Conservation (phyloP, 2,797 vertebrate genomes). For the Salarias fasciatus region DNA sequence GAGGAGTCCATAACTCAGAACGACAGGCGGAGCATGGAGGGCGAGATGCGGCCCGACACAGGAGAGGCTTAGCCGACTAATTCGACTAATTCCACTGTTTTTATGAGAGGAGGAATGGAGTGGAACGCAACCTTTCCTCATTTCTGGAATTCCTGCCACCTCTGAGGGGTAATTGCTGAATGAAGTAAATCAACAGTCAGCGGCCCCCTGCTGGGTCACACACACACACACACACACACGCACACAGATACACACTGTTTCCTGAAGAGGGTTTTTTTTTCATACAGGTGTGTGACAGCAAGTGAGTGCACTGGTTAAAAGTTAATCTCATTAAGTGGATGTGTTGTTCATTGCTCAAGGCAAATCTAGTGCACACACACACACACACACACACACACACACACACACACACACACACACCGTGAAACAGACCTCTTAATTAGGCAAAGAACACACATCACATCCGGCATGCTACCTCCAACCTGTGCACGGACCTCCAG, state of each 20-base stretch:
- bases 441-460: constrained; percentile 65
- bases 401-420: constrained; percentile 50
- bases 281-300: constrained; percentile 63
- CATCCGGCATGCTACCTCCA: constrained; percentile 62
- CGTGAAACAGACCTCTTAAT: constrained; percentile 70
- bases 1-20: constrained; percentile 34
- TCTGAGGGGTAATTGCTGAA: constrained; percentile 69
- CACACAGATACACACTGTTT: constrained; percentile 26
- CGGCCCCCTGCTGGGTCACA: constrained; percentile 45
- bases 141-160: constrained; percentile 77
- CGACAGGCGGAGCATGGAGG: constrained; percentile 49
- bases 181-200: constrained; percentile 72
- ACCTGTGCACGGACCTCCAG: constrained; percentile 67
- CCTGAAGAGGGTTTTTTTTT: constrained; percentile 54
- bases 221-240: constrained; percentile 8
- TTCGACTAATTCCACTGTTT: constrained; percentile 71
- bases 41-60: constrained; percentile 58
- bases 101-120: constrained; percentile 66
- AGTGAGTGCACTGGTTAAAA: constrained; percentile 70
- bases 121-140: constrained; percentile 64
- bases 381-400: constrained; percentile 26
- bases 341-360: constrained; percentile 63
- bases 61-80: constrained; percentile 58
- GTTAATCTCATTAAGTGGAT: constrained; percentile 78
- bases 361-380: constrained; percentile 46